Evolutionary conservation across 2,888 invertebrate genomes (phyloP), one percentile per base, ranked within the genome.

Genomic region (Phengaris arion): DNA sequence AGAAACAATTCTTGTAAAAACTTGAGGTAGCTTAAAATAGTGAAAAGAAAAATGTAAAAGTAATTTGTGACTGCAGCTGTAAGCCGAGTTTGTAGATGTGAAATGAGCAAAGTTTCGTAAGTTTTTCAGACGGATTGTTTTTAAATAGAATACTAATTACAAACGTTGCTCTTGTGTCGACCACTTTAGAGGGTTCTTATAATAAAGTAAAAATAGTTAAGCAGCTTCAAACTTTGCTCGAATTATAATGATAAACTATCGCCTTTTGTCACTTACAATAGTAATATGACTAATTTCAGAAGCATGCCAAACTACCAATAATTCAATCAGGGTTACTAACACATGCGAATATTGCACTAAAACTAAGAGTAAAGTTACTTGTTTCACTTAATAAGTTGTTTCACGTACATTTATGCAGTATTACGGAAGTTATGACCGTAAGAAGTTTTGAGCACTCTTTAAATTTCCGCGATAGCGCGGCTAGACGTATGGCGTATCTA

Each of bases 121-220:
- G 22, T 22, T 72, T 72, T 72, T 72, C 54, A 54, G 54, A 72
- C 72, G 52, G 54, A 72, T 72, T 72, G 35, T 35, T 72, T 72
- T 54, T 72, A 35, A 54, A 72, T 54, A 72, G 72, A 52, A 72
- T 72, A 54, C 54, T 72, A 72, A 72, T 72, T 72, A 72, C 72
- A 35, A 72, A 12, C 52, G 52, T 8, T 52, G 10, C 35, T 52
- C 52, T 13, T 72, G 13, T 54, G 9, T 51, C 8, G 35, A 13
- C 52, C 12, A 59, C 15, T 69, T 48, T 48, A 64, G 64, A 64
- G 64, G 12, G 6, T 35, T 64, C 64, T 64, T 64, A 64, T 13
- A 2, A 13, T 59, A 22, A 59, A 59, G 35, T 10, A 59, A 59
- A 59, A 59, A 59, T 59, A 9, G 35, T 59, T 59, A 1, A 59